A percentile compares a stretch with the other conserved stretches of the same genome.
phyloP scores from a whole-genome alignment of 2,888 invertebrate genomes.

The Ormyrus nitidulus region DNA sequence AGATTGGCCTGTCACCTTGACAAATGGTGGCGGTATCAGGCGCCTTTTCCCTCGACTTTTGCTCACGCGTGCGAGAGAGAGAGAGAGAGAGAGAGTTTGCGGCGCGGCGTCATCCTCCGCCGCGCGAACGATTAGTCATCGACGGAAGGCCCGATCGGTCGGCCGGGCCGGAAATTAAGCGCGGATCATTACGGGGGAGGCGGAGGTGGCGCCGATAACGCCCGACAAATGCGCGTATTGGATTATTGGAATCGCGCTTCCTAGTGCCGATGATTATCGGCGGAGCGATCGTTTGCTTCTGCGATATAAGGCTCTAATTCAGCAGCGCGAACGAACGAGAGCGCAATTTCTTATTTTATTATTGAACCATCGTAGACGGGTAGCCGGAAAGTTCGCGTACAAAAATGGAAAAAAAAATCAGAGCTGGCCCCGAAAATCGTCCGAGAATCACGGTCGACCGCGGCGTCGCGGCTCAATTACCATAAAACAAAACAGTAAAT shows the following conservation, averaged over 20 bases:
- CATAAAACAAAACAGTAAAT: not conserved
- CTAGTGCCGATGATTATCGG: no score
- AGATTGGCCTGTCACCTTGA: constrained; percentile 73
- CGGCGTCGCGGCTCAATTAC: no score
- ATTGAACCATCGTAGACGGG: no score
- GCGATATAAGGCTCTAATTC: no score
- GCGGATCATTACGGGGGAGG: constrained; percentile 21
- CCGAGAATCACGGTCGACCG: not conserved
- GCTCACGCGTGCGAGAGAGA: no score
- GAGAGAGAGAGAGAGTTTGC: not conserved
- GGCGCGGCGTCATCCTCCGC: not conserved
- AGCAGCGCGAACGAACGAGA: no score
- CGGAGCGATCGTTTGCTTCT: no score
- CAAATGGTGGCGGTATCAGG: constrained; percentile 63
- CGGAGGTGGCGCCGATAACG: not conserved
- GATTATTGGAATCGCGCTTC: not conserved
- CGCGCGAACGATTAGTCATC: constrained; percentile 51
- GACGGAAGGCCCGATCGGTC: constrained; percentile 12
- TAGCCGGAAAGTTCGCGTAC: no score
- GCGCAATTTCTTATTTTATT: no score
- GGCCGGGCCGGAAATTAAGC: constrained; percentile 38
- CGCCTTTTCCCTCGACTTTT: no score
- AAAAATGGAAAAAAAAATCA: not conserved
- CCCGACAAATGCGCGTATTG: constrained; percentile 21
- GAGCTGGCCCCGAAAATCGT: not conserved